phyloP scores from a whole-genome alignment of 2,888 invertebrate species.

The Napeogenes inachia region DNA sequence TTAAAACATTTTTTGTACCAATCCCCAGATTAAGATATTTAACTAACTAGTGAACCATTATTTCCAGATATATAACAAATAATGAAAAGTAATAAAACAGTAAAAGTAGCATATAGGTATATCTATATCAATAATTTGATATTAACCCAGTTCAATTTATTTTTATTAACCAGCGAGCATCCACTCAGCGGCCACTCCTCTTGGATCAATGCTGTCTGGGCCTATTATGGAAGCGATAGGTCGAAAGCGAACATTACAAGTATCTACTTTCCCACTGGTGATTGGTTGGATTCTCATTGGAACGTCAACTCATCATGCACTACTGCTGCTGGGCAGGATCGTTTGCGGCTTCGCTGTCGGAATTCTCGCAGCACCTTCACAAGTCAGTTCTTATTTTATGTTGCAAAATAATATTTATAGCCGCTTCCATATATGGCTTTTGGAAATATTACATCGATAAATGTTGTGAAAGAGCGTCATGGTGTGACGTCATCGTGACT shows the following conservation, averaged over 20 bases:
- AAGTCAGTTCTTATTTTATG: constrained; percentile 66
- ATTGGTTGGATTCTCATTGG: constrained; percentile 83
- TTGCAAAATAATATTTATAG: neutral
- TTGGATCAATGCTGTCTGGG: constrained; percentile 84
- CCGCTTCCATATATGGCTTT: too few relatives aligned
- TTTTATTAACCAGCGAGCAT: constrained; percentile 79
- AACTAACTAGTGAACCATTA: too few relatives aligned
- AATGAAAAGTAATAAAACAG: too few relatives aligned
- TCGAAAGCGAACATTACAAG: constrained; percentile 80
- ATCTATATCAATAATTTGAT: too few relatives aligned
- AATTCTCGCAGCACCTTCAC: constrained; percentile 83
- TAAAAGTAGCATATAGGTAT: too few relatives aligned
- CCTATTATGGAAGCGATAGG: constrained; percentile 84
- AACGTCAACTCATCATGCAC: constrained; percentile 73
- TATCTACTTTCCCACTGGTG: constrained; percentile 80
- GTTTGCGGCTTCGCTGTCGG: constrained; percentile 86
- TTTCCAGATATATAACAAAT: too few relatives aligned
- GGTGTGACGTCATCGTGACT: neutral
- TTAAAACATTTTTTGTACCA: too few relatives aligned
- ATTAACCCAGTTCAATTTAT: too few relatives aligned
- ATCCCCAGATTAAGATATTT: too few relatives aligned
- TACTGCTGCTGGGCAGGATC: constrained; percentile 81
- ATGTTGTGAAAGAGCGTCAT: too few relatives aligned
- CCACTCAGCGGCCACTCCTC: constrained; percentile 86
- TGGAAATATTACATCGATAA: too few relatives aligned